Base-by-base conservation (phyloP, 2,797 vertebrate genomes). In the Manis pentadactyla region DNA sequence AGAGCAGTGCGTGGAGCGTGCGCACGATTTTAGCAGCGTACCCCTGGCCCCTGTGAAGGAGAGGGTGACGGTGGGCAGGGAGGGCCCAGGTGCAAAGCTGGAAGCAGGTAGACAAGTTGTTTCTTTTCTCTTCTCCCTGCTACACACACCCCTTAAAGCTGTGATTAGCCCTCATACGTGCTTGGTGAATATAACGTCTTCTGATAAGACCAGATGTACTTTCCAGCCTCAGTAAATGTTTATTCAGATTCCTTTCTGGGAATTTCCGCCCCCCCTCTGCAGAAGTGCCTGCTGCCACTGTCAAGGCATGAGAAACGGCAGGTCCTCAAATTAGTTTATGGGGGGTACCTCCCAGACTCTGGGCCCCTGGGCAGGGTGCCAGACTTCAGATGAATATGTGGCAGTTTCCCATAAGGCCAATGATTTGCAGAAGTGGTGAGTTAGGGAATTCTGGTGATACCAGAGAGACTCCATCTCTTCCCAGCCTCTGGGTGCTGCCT, bases 1-100 rank as follows among this genome's bases (percentile, higher is more conserved):
- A 27, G 34, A 27, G 18, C 21, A 25, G 64, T 34, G 7, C 0
- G 4, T 9, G n/a, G 31, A 8, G 1, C 5, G 31, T 37, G 34
- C 19, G 6, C 2, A 0, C 7, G 78, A 27, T 53, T 51, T 57
- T 19, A 37, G 51, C 21, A 2, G 57, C 8, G 12, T 39, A 11
- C 5, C 15, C n/a, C 0, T 0, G 29, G 46, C 37, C 39, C n/a
- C 66, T 6, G 19, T 51, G 59, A 34, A 4, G 64, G 3, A 34
- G 0, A 31, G 66, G 19, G 7, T 25, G n/a, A 39, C 1, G 5
- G 29, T 46, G 19, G 53, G 14, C 5, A 1, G 9, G 53, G 49
- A 79, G 8, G 88, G 31, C 49, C 59, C n/a, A 3, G 25, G 25
- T n/a, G n/a, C 34, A 9, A 23, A 31, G 53, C 34, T 7, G 5